Evolutionary conservation across 2,113 vertebrate species (phyloP).

Genomic region (Ivindomyrus marchei): DNA sequence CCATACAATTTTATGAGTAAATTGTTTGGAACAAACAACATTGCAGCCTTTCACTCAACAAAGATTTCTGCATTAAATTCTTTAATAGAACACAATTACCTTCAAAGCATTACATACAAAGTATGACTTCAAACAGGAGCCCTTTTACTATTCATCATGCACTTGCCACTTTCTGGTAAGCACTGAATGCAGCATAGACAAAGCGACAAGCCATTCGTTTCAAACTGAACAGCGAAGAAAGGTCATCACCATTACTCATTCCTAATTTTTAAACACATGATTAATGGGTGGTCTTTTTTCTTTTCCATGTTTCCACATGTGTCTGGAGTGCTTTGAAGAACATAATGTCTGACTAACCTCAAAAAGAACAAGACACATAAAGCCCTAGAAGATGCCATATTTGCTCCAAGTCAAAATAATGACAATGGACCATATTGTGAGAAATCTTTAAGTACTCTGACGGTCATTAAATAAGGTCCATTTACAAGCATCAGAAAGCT

Average conservation of each 20-base stretch:
- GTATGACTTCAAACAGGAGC: background rate
- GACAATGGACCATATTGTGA: background rate
- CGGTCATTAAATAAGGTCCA: background rate
- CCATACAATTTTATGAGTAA: background rate
- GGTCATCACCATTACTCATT: conserved; percentile 11
- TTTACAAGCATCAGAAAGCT: conserved; percentile 11
- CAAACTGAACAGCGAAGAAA: background rate
- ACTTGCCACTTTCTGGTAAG: background rate
- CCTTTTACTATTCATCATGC: background rate
- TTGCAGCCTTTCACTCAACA: background rate
- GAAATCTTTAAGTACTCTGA: background rate
- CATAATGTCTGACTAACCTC: background rate
- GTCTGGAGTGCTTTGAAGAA: background rate
- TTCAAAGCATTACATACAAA: background rate
- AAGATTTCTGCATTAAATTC: background rate
- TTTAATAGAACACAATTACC: background rate
- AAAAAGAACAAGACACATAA: background rate
- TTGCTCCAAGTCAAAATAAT: background rate
- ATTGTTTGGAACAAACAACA: background rate
- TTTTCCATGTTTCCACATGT: background rate
- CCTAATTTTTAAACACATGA: background rate
- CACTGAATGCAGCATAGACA: background rate
- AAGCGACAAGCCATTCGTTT: background rate
- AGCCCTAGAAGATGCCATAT: background rate
- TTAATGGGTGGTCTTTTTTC: background rate